Percentiles rank a stretch among this genome's conserved stretches.
phyloP scores from a whole-genome alignment of 2,797 vertebrate genomes.

The Girardinus metallicus region DNA sequence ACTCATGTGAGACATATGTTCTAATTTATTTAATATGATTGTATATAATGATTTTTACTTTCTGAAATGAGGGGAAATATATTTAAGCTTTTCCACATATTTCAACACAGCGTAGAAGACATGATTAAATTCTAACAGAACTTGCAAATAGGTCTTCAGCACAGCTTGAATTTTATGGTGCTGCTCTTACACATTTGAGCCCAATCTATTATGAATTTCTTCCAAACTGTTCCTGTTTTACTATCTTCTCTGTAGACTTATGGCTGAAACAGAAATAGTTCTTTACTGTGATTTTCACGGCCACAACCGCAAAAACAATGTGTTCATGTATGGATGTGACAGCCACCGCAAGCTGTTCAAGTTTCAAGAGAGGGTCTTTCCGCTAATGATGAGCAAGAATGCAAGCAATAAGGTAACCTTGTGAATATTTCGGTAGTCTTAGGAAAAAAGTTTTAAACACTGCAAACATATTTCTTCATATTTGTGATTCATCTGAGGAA shows the following conservation, averaged over 20 bases:
- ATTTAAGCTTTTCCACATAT: background rate
- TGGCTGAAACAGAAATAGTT: slow-evolving; percentile 86
- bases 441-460: background rate
- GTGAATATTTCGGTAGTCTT: background rate
- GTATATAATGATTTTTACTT: background rate
- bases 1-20: too few species aligned
- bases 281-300: slow-evolving; percentile 95
- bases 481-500: background rate
- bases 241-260: slow-evolving; percentile 74
- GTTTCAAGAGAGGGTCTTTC: slow-evolving; percentile 87
- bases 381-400: slow-evolving; percentile 97
- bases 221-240: background rate
- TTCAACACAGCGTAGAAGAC: too few species aligned
- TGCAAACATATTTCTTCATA: background rate
- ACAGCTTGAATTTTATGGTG: background rate
- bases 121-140: background rate
- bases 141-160: background rate
- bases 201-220: background rate
- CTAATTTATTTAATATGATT: too few species aligned
- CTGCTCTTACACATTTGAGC: accelerated
- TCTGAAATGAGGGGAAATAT: background rate
- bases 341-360: slow-evolving; percentile 37
- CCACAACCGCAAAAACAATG: slow-evolving; percentile 93
- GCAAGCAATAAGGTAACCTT: slow-evolving; percentile 84
- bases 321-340: slow-evolving; percentile 93